Base-by-base conservation (phyloP, 2,797 vertebrate species). In the Lacerta agilis region DNA sequence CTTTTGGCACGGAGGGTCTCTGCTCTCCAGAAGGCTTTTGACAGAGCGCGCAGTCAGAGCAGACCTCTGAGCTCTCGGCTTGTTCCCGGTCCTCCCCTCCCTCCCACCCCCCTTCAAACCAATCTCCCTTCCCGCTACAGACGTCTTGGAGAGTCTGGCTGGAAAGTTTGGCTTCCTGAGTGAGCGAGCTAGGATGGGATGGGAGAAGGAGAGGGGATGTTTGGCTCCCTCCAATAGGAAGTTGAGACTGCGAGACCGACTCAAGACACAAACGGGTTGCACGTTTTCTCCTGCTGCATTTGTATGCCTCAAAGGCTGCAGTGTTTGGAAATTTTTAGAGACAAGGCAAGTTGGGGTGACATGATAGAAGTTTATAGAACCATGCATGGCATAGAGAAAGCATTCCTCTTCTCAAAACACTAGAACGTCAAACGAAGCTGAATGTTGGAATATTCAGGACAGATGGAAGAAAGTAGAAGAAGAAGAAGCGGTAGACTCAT, bases 61-160 rank as follows among this genome's bases (percentile, higher is more conserved):
- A 25, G 66, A 41, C 8, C 25, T 76, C 64, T 23, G 20, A 41
- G 38, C 3, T 2, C 41, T 9, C 45, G 20, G 33, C 7, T 55
- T 78, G 49, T 2, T 15, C 76, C 85, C 83, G 29, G 3, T 38
- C 33, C 67, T 89, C 87, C 55, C 88, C 85, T 79, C 91, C 91
- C 83, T 0, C 10, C 78, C 77, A 10, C 2, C 81, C 49, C 81
- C 33, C 29, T 33, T 33, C 20, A 2, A 75, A 73, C 6, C 23
- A 0, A 0, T 25, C 45, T 87, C 79, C 1, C 78, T 85, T 88
- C 90, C 81, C 73, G 1, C 87, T 55, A 13, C 86, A 72, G 38
- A 86, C 27, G 83, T 72, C 89, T 87, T 90, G 84, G 89, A 90
- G 71, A 86, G 38, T 67, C 64, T 85, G 71, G 71, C 27, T 43